Evolutionary conservation across 2,797 vertebrate genomes (phyloP), one percentile per base, ranked within the genome.

Genomic region (Myotis vivesi): DNA sequence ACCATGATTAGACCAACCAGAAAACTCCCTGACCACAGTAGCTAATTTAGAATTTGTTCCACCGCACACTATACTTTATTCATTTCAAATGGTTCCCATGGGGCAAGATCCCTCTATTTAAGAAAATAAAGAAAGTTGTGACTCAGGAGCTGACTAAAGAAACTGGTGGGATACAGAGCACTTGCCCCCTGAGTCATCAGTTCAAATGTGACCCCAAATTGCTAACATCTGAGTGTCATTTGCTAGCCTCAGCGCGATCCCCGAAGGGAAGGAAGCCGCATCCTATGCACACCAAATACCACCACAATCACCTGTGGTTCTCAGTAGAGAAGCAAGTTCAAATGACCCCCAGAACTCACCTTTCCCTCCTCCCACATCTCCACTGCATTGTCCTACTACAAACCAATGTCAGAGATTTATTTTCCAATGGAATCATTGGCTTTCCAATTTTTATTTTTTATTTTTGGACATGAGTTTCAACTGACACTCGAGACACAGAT

Each of bases 161-260:
- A 92, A 76, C 64, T 91, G 77, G 69, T 94, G 46, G 77, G 68
- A 77, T 79, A 51, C 30, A 68, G 86, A 94, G 79, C 81, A 86
- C 46, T 85, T 97, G 86, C 15, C 71, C 85, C 91, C 92, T 97
- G 96, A 96, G 93, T 97, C 96, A 97, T 82, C 90, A 83, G 93
- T 96, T 96, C 92, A 96, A 95, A 96, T 88, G 90, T 95, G 96
- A 97, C 95, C 96, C 96, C 93, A 94, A 96, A 97, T 97, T 96
- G 87, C 93, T 95, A 96, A 94, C 95, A 96, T 96, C 95, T 97
- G 97, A 93, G 55, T 46, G 82, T n/a, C 89, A 68, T 92, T 96
- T 96, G 96, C 90, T 88, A 46, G 90, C 88, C 88, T 96, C 92
- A 89, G 94, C 90, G 51, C 5, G 33, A 94, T 95, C 87, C 49